Conservation (phyloP, 2,113 vertebrate species). For the Gadus chalcogrammus region DNA sequence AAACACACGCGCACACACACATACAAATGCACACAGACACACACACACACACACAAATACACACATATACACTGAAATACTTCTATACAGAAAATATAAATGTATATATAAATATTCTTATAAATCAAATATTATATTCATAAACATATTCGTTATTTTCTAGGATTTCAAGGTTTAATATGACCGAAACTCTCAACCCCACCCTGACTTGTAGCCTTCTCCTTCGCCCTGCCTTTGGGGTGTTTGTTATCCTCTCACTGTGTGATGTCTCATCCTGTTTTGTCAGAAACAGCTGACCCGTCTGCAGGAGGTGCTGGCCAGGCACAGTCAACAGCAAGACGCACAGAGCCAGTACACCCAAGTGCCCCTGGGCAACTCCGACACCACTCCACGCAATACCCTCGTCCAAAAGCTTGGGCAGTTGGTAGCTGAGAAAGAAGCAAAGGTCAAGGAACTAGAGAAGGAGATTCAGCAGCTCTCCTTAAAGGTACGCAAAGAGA, state of each 20-base stretch:
- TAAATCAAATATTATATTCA: no score
- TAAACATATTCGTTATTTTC: no score
- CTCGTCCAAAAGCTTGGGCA: conserved; percentile 73
- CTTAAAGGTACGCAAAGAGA: conserved; percentile 61
- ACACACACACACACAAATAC: no score
- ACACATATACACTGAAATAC: no score
- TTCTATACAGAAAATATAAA: no score
- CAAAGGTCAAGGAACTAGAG: conserved; percentile 76
- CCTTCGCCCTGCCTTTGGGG: neutral
- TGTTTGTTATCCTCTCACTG: neutral
- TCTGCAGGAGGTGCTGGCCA: conserved; percentile 78
- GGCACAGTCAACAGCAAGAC: conserved; percentile 71
- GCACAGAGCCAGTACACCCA: conserved; percentile 45
- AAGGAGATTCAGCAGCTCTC: conserved; percentile 64
- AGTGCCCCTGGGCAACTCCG: conserved; percentile 44
- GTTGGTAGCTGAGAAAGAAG: conserved; percentile 75
- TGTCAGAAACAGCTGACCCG: conserved; percentile 82
- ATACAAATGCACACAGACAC: no score
- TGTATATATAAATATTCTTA: no score
- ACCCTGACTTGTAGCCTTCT: no score
- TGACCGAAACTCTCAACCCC: neutral
- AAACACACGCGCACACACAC: no score
- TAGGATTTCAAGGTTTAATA: neutral
- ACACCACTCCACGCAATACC: conserved; percentile 53
- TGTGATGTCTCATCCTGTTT: conserved; percentile 3